phyloP scores from a whole-genome alignment of 2,113 vertebrate species.

The Prunella fulvescens region DNA sequence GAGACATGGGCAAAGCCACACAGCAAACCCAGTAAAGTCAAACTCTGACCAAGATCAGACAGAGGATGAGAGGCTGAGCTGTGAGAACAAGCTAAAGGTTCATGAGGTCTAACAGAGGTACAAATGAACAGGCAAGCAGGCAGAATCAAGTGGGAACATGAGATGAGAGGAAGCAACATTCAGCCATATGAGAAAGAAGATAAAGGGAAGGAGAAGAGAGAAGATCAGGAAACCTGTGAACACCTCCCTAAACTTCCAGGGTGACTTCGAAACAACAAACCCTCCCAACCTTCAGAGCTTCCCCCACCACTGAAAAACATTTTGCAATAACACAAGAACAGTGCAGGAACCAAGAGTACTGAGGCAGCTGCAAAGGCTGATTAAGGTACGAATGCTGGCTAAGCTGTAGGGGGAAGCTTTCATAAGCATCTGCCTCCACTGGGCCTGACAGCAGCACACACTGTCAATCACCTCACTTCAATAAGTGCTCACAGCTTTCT shows the following conservation, averaged over 20 bases:
- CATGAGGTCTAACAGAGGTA: not conserved
- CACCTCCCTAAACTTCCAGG: not conserved
- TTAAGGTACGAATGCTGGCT: not conserved
- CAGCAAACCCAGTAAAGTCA: not conserved
- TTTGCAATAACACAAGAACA: not conserved
- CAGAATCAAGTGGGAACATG: not conserved
- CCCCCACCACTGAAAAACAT: not conserved
- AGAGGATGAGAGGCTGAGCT: not conserved
- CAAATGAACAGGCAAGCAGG: not conserved
- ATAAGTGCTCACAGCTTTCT: not conserved
- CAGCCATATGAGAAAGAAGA: not conserved
- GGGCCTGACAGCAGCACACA: not conserved
- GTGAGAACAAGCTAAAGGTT: not conserved
- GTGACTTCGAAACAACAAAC: not conserved
- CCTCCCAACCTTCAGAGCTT: not conserved
- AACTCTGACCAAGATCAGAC: not conserved
- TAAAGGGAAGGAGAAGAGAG: not conserved
- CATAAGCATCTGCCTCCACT: not conserved
- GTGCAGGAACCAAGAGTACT: not conserved
- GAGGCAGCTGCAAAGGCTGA: not conserved
- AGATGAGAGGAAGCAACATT: not conserved
- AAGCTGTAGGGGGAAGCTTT: not conserved
- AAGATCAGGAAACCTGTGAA: not conserved
- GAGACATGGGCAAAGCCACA: not conserved
- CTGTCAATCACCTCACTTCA: constrained; percentile 9